phyloP scores from a whole-genome alignment of 2,888 invertebrate genomes.

The Acheta domesticus region DNA sequence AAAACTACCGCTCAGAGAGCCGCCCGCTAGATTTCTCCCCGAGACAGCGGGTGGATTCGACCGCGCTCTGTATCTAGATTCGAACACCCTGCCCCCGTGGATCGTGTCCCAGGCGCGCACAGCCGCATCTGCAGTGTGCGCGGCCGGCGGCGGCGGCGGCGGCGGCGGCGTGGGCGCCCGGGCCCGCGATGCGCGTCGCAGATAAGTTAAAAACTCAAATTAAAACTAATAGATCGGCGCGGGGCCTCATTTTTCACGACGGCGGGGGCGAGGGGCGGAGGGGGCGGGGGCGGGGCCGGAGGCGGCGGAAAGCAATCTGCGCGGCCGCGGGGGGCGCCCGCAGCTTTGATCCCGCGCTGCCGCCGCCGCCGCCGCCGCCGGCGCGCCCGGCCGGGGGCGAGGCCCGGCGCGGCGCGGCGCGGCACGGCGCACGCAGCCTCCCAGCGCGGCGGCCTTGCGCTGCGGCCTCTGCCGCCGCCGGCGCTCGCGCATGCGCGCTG shows the following conservation, averaged over 20 bases:
- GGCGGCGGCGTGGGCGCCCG: background rate
- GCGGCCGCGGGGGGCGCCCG: background rate
- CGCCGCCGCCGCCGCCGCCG: background rate
- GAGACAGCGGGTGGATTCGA: too few relatives aligned
- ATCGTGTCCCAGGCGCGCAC: background rate
- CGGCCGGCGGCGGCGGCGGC: background rate
- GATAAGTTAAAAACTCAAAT: background rate
- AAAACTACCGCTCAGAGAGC: too few relatives aligned
- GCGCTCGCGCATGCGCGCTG: too few relatives aligned
- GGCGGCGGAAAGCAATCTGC: conserved; percentile 10
- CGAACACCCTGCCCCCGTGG: too few relatives aligned
- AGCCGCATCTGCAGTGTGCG: background rate
- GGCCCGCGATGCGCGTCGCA: background rate
- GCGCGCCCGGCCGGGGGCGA: too few relatives aligned
- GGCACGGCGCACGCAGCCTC: too few relatives aligned
- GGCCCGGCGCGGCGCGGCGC: too few relatives aligned
- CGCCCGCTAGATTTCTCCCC: too few relatives aligned
- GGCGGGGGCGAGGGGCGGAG: background rate
- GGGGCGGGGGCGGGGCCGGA: background rate
- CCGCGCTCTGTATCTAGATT: too few relatives aligned
- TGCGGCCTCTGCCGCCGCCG: too few relatives aligned
- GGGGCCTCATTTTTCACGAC: background rate
- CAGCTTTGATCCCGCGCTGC: conserved; percentile 8
- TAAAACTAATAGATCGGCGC: conserved; percentile 18
- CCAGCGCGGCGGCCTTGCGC: too few relatives aligned